Evolutionary conservation across 2,797 vertebrate species (phyloP).

Genomic region (Pangasius macronema): DNA sequence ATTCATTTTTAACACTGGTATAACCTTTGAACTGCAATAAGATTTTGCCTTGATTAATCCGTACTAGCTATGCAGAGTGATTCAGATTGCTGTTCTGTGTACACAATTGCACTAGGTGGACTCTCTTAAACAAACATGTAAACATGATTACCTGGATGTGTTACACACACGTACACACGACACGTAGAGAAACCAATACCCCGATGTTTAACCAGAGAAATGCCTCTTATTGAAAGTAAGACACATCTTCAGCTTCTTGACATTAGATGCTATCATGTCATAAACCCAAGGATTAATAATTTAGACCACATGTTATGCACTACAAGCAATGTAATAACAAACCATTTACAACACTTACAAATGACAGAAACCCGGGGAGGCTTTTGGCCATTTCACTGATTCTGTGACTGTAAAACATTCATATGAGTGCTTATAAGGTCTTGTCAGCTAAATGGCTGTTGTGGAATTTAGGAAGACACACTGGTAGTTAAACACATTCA

Average conservation of each 20-base stretch:
- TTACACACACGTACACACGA: no score
- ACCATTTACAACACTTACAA: constrained; percentile 50
- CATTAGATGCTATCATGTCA: constrained; percentile 39
- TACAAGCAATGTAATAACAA: constrained; percentile 47
- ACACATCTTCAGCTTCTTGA: constrained; percentile 36
- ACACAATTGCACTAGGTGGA: constrained; percentile 23
- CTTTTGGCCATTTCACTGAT: constrained; percentile 13
- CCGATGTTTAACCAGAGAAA: constrained; percentile 16
- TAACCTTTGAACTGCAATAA: constrained; percentile 13
- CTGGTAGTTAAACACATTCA: not conserved
- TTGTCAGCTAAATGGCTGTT: constrained; percentile 34
- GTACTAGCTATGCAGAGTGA: not conserved
- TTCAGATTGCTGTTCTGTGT: not conserved
- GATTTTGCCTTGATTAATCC: constrained; percentile 37
- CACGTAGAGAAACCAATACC: constrained; percentile 6
- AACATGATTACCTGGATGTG: no score
- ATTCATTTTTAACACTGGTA: not conserved
- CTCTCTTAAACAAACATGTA: no score
- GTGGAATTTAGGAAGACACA: constrained; percentile 37
- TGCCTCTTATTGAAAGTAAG: constrained; percentile 2
- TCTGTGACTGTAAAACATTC: constrained; percentile 33
- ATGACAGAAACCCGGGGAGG: constrained; percentile 24
- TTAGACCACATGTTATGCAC: constrained; percentile 41
- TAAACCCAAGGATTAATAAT: constrained; percentile 51
- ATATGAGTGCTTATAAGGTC: constrained; percentile 21